A percentile compares a stretch with the other conserved stretches of the same genome.
Evolutionary conservation across 1,140 invertebrate species (phyloP).

Genomic region (Rhyzopertha dominica): DNA sequence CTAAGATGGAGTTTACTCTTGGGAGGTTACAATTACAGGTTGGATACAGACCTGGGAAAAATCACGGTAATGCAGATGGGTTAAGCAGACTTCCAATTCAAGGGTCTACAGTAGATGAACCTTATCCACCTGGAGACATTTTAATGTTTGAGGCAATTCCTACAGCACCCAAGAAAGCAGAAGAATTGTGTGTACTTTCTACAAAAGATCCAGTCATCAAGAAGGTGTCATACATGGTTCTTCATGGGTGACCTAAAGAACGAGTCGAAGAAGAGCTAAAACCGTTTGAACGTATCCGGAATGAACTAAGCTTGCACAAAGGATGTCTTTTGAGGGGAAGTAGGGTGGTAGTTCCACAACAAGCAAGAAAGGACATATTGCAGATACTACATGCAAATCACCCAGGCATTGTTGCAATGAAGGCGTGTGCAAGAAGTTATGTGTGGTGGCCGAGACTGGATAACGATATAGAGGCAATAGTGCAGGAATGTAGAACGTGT

Average conservation of each 20-base stretch:
- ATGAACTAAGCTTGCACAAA: slow-evolving; percentile 26
- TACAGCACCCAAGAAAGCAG: slow-evolving; percentile 20
- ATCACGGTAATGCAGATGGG: slow-evolving; percentile 27
- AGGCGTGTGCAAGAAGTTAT: slow-evolving; percentile 41
- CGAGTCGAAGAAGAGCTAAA: slow-evolving; percentile 15
- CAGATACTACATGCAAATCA: slow-evolving; percentile 44
- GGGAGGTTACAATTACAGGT: slow-evolving; percentile 38
- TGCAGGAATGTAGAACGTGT: slow-evolving; percentile 27
- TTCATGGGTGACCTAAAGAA: too few species aligned
- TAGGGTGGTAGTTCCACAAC: slow-evolving; percentile 42
- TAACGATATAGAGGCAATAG: slow-evolving; percentile 15
- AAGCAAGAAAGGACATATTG: slow-evolving; percentile 30
- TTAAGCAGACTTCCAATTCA: slow-evolving; percentile 32
- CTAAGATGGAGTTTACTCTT: slow-evolving; percentile 41
- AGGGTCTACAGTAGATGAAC: slow-evolving; percentile 7
- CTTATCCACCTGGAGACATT: slow-evolving; percentile 6
- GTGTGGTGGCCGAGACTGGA: slow-evolving; percentile 49
- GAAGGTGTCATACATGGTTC: too few species aligned
- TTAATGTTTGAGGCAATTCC: slow-evolving; percentile 13
- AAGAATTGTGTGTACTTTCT: too few species aligned
- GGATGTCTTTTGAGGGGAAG: slow-evolving; percentile 32
- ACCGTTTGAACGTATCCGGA: slow-evolving; percentile 16
- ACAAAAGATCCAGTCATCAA: too few species aligned
- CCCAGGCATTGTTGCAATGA: slow-evolving; percentile 46
- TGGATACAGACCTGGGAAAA: slow-evolving; percentile 27